Percentiles rank a stretch among this genome's conserved stretches.
Evolutionary conservation across 2,113 vertebrate species (phyloP).

Genomic region (Candoia aspera): DNA sequence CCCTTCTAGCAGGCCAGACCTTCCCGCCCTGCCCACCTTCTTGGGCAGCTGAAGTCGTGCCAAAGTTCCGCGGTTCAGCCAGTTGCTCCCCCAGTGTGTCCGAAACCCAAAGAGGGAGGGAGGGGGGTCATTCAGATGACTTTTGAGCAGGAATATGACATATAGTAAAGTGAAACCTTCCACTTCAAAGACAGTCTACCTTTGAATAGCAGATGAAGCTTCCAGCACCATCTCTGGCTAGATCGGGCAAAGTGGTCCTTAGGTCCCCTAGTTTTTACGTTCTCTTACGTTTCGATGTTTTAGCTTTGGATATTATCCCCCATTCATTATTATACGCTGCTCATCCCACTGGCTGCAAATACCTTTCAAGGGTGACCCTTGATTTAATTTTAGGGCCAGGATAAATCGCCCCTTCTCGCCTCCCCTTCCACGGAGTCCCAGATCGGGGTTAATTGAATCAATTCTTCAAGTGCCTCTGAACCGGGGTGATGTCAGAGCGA

Average conservation of each 20-base stretch:
- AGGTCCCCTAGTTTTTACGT: background rate
- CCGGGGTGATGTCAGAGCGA: conserved; percentile 66
- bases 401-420: conserved; percentile 76
- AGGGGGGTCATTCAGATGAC: background rate
- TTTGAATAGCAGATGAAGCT: background rate
- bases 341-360: conserved; percentile 57
- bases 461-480: conserved; percentile 72
- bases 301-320: conserved; percentile 56
- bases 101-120: no score
- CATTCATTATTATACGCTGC: conserved; percentile 66
- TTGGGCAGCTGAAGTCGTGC: background rate
- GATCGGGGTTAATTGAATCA: conserved; percentile 74
- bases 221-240: background rate
- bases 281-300: conserved; percentile 37
- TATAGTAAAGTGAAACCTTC: no score
- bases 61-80: no score
- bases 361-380: conserved; percentile 67
- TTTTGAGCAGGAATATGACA: background rate
- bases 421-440: conserved; percentile 41
- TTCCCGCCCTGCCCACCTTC: no score
- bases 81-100: no score
- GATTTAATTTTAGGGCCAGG: conserved; percentile 75
- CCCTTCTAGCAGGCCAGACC: no score
- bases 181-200: background rate
- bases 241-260: background rate